Conservation (phyloP, 2,888 invertebrate genomes). For the Plebejus argus region DNA sequence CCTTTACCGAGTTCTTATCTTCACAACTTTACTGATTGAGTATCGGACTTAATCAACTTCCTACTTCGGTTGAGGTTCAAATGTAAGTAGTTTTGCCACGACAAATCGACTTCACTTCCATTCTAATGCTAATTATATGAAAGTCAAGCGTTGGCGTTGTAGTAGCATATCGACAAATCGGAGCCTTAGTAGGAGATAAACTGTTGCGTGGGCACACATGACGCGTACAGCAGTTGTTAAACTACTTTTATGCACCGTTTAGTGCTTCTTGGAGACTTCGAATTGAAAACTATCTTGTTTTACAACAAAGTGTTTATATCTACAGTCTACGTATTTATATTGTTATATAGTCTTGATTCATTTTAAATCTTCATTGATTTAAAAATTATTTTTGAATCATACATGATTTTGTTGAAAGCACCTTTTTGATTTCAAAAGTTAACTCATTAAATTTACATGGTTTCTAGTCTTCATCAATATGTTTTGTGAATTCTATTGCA, state of each 20-base stretch:
- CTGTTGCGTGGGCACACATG: conserved; percentile 67
- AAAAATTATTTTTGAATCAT: no score
- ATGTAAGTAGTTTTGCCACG: conserved; percentile 47
- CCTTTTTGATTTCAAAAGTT: not conserved
- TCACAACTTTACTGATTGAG: not conserved
- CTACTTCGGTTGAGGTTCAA: conserved; percentile 10
- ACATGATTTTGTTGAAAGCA: no score
- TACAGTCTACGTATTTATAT: not conserved
- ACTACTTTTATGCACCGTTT: conserved; percentile 69
- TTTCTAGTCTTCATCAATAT: not conserved
- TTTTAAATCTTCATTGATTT: no score
- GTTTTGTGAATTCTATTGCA: not conserved
- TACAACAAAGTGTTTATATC: conserved; percentile 31
- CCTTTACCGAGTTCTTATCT: not conserved
- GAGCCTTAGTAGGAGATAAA: conserved; percentile 62
- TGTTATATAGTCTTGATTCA: not conserved
- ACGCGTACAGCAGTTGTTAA: conserved; percentile 65
- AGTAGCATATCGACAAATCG: conserved; percentile 75
- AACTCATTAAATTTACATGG: not conserved
- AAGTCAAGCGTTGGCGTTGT: conserved; percentile 67
- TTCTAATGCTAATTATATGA: conserved; percentile 70
- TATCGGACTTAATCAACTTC: not conserved
- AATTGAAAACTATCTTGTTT: conserved; percentile 44
- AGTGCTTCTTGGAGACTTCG: conserved; percentile 45
- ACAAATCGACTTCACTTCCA: conserved; percentile 52